Base-by-base conservation (phyloP, 2,888 invertebrate genomes). In the Gandaritis pyraliata region DNA sequence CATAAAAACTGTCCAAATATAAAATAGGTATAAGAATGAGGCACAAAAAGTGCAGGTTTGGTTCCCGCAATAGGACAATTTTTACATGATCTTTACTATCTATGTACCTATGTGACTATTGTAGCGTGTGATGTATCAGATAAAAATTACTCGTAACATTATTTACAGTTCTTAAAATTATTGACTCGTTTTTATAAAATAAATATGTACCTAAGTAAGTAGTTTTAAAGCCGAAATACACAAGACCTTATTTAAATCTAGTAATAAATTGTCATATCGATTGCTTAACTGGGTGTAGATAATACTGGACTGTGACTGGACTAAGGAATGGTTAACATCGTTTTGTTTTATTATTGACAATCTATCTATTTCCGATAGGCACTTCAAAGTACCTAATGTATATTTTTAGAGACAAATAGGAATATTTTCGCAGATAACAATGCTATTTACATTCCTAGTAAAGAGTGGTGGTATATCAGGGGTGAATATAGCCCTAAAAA, bases 261-360 rank as follows among this genome's bases (percentile, higher is more conserved):
- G 39, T 51, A 30, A 47, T 29, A 46, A 39, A 12, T 68, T 67
- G 69, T 71, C 65, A 70, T 66, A 71, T 70, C 69, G 66, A 57
- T 63, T 64, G 59, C 60, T 70, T 69, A 69, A 72, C 65, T 71
- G 71, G n/a, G 63, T 72, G 66, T 87, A n/a, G n/a, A n/a, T n/a
- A 86, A 86, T 85, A 87, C 88, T 88, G 85, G 82, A 76, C 72
- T 80, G 74, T 80, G 86, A 87, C 88, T 88, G 85, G 82, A 76
- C 72, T 80, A 74, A 81, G 86, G 86, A 88, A 87, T 88, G 84
- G 86, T 82, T 74, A 80, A 81, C 80, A 76, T 76, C 61, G 30
- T 46, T 46, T 66, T 45, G 50, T 53, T 59, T 29, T 5, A 23
- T 23, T 6, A 6, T 23, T 6, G 3, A 23, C 23, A 23, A 1